phyloP scores from a whole-genome alignment of 1,140 invertebrate genomes.

The Probaryconus sp. region DNA sequence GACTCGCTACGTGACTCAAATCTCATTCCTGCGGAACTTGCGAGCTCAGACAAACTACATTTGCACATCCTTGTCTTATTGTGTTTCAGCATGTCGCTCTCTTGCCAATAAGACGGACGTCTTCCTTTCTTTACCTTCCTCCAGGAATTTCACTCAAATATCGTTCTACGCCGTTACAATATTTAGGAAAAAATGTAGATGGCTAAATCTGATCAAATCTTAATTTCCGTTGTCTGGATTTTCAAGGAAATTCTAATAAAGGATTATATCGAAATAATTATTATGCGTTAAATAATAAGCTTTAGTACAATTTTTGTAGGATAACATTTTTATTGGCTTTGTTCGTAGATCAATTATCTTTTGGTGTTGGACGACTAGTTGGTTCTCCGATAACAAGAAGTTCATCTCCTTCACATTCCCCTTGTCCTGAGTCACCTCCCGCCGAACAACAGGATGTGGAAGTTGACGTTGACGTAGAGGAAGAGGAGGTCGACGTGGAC shows the following conservation, averaged over 20 bases:
- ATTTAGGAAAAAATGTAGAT: conserved; percentile 1
- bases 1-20: conserved; percentile 75
- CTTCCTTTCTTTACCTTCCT: conserved; percentile 33
- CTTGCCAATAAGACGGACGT: conserved; percentile 54
- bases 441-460: conserved; percentile 70
- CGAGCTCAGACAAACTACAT: conserved; percentile 61
- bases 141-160: conserved; percentile 1
- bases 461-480: conserved; percentile 74
- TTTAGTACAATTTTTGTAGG: too few relatives aligned
- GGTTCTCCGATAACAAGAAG: conserved; percentile 74
- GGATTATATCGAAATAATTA: too few relatives aligned
- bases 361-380: conserved; percentile 75
- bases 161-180: conserved; percentile 15
- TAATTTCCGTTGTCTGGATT: too few relatives aligned
- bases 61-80: conserved; percentile 57
- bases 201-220: neutral
- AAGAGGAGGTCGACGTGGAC: conserved; percentile 74
- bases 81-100: conserved; percentile 57
- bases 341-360: conserved; percentile 72
- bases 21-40: conserved; percentile 66
- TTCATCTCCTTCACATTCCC: conserved; percentile 74
- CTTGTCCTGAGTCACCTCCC: conserved; percentile 69
- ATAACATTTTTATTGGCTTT: conserved; percentile 3
- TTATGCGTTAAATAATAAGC: too few relatives aligned
- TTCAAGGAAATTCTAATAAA: too few relatives aligned